phyloP scores from a whole-genome alignment of 2,888 invertebrate genomes.

The Epirrhoe alternata region DNA sequence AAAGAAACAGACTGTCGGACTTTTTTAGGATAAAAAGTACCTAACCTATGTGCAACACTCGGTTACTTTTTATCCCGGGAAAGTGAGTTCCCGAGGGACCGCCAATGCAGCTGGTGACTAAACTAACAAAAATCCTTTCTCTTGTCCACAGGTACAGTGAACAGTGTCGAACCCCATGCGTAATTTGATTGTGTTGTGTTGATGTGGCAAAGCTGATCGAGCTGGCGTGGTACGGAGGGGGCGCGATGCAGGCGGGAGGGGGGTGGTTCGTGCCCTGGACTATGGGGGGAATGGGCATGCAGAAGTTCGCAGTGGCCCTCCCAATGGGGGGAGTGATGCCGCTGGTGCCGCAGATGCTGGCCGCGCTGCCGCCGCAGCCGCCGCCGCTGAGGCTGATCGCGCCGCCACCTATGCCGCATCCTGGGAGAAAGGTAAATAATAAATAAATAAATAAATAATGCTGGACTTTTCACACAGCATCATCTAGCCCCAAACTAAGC shows the following conservation, averaged over 20 bases:
- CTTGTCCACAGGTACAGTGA: conserved; percentile 75
- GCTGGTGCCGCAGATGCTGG: conserved; percentile 74
- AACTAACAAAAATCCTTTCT: conserved; percentile 21
- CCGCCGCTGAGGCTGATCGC: conserved; percentile 75
- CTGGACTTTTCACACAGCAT: too few relatives aligned
- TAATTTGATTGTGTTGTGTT: conserved; percentile 56
- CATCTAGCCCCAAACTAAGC: too few relatives aligned
- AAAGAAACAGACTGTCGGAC: too few relatives aligned
- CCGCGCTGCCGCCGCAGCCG: conserved; percentile 74
- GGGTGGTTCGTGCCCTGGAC: conserved; percentile 81
- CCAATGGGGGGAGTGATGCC: conserved; percentile 81
- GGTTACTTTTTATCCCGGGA: too few relatives aligned
- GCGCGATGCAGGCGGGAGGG: conserved; percentile 80
- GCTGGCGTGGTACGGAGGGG: conserved; percentile 84
- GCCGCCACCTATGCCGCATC: conserved; percentile 71
- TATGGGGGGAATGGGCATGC: conserved; percentile 82
- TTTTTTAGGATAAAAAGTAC: too few relatives aligned
- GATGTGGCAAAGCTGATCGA: conserved; percentile 75
- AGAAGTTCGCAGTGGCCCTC: conserved; percentile 80
- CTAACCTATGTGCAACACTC: too few relatives aligned
- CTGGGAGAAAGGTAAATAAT: conserved; percentile 74
- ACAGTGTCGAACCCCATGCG: conserved; percentile 52
- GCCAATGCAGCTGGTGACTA: not conserved
- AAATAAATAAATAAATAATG: too few relatives aligned
- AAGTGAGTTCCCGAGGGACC: too few relatives aligned